Base-by-base conservation (phyloP, 1,140 invertebrate species). In the Neodiprion pinetum region DNA sequence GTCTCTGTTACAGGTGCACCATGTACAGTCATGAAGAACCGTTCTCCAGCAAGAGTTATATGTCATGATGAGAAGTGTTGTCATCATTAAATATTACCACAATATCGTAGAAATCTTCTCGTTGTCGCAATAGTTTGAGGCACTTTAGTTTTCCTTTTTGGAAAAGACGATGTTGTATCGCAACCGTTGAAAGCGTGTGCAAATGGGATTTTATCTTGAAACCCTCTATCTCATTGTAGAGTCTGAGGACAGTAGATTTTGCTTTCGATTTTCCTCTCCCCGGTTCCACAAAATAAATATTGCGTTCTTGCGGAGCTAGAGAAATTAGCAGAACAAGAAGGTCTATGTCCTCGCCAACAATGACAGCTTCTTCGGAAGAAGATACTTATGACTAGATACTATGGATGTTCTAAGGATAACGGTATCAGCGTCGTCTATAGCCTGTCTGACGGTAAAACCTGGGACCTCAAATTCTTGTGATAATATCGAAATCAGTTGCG, bases 381-480 rank as follows among this genome's bases (percentile, higher is more conserved):
- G 70, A 70, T 53, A 40, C 11, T 40, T 70, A 21, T 21, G 17
- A 21, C 17, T 21, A 21, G 17, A 21, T 21, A 21, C 70, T 68
- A 75, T 75, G 0, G 76, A 68, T 11, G 73, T 72, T 11, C 23
- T 47, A 28, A 77, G 48, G 23, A 77, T 77, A 23, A 77, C 53
- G 23, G 53, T 49, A 71, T 77, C 73, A 4, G 76, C 73, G 68
- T 77, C 76, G n/a, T 74, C 72, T 53, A 11, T 40, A 28, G 73
- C 69, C 67, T 77, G 73, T 12, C 49, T 70, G 0, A 70, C 50
- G 1, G 7, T 40, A 48, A 70, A 67, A n/a, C 50, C 61, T 11
- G 1, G n/a, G 48, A 5, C 40, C n/a, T 40, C 14, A 9, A 74
- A 23, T 47, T 74, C 14, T 66, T 17, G 23, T 21, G 21, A 47